Evolutionary conservation across 2,113 vertebrate species (phyloP).

Genomic region (Colossoma macropomum): DNA sequence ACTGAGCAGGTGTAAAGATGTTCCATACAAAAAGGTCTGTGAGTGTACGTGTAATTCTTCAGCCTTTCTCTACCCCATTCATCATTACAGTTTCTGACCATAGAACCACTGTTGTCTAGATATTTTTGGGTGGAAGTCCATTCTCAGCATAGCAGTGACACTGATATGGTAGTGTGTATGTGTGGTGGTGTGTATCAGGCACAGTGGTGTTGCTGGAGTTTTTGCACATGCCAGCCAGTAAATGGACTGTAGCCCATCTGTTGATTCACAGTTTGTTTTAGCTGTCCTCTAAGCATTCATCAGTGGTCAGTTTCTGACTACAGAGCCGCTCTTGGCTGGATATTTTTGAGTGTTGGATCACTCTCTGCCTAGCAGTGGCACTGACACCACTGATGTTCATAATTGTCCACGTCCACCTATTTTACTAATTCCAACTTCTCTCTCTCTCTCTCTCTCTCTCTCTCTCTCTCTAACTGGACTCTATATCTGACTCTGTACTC

Average conservation of each 20-base stretch:
- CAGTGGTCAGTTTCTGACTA: not conserved
- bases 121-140: no score
- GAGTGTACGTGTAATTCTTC: no score
- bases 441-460: not conserved
- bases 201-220: not conserved
- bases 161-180: no score
- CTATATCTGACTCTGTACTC: not conserved
- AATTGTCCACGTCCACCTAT: not conserved
- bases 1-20: no score
- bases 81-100: no score
- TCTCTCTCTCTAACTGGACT: not conserved
- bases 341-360: not conserved
- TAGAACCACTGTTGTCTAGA: no score
- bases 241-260: not conserved
- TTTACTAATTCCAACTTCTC: not conserved
- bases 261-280: not conserved
- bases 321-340: not conserved
- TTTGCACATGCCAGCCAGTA: not conserved
- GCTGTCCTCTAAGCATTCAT: not conserved
- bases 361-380: not conserved
- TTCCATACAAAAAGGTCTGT: no score
- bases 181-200: no score
- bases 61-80: no score
- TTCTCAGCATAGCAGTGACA: no score
- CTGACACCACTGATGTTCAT: not conserved